Evolutionary conservation across 2,113 vertebrate species (phyloP), one percentile per base, ranked within the genome.

Genomic region (Chloroceryle aenea): DNA sequence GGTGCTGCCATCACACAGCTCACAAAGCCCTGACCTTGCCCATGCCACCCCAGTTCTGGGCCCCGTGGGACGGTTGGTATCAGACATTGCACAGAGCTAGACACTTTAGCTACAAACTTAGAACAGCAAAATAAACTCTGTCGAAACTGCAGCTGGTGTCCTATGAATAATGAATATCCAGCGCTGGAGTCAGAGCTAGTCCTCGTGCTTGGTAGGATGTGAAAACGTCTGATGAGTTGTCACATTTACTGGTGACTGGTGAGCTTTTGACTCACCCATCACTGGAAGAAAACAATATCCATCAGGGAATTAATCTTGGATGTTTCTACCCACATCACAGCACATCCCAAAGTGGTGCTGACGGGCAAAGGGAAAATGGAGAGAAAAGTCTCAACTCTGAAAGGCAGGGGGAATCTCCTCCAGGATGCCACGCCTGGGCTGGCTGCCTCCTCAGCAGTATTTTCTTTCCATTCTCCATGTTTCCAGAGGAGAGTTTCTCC

Each of bases 251-350:
- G 2, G 10, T 29, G 21, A 26, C 25, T 23, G 23, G 40, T 8
- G 47, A 63, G 21, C 47, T 10, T 73, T 77, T 62, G 53, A 40
- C 59, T 73, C 48, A 45, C 18, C 29, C 29, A 2, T 9, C 53
- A 17, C 3, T 23, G 45, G 58, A 76, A 48, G 56, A 76, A 47
- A 50, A 55, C 18, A 50, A 43, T n/a, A 32, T 45, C 63, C 43
- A 17, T 7, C 38, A 34, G 12, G 62, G n/a, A 58, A 38, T 52
- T 81, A 17, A 21, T 30, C 14, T 42, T 4, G 6, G 13, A 32
- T n/a, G 9, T n/a, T 61, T 20, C 20, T 5, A 7, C 12, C 26
- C 30, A 1, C 27, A 48, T 14, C 1, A 1, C 13, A 64, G 43
- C 21, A 27, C 14, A 34, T 74, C 32, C 40, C 55, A 38, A 55